These are phyloP conservation scores for Dromiciops gliroides DNA, from an alignment of 2,113 vertebrate genomes.

Conservation along the genomic window DNA sequence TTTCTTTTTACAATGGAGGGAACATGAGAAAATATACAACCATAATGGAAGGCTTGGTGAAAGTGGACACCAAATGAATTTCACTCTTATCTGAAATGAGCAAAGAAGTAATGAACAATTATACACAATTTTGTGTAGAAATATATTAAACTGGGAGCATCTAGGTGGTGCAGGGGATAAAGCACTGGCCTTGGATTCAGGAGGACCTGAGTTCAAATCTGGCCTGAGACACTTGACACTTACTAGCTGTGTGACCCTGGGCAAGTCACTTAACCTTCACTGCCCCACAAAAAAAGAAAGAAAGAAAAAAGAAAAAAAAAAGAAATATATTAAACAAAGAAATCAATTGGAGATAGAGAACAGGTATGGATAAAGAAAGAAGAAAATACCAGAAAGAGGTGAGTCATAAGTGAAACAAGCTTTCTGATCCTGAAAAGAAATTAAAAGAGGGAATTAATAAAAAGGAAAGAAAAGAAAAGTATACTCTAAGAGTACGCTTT, in stretches of 20 bases:
- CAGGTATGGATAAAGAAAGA: background rate
- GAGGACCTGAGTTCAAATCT: too few species aligned
- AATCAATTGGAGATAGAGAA: background rate
- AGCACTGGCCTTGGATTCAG: too few species aligned
- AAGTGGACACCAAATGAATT: background rate
- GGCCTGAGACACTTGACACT: too few species aligned
- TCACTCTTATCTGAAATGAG: background rate
- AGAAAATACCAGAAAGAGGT: background rate
- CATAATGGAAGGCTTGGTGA: background rate
- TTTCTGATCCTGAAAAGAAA: background rate
- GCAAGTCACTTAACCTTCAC: too few species aligned
- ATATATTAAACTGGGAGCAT: background rate
- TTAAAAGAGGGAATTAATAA: too few species aligned
- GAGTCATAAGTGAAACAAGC: background rate
- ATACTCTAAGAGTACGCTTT: background rate
- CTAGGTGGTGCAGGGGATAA: too few species aligned
- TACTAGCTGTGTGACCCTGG: too few species aligned
- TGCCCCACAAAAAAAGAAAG: too few species aligned
- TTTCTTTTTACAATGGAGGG: background rate
- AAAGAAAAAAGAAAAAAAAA: too few species aligned
- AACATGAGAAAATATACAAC: background rate
- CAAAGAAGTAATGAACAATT: background rate
- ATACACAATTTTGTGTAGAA: background rate
- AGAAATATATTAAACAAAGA: too few species aligned
- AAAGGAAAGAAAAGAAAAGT: too few species aligned